A percentile compares a stretch with the other conserved stretches of the same genome.
Evolutionary conservation across 2,113 vertebrate genomes (phyloP).

Genomic region (Gobio gobio): DNA sequence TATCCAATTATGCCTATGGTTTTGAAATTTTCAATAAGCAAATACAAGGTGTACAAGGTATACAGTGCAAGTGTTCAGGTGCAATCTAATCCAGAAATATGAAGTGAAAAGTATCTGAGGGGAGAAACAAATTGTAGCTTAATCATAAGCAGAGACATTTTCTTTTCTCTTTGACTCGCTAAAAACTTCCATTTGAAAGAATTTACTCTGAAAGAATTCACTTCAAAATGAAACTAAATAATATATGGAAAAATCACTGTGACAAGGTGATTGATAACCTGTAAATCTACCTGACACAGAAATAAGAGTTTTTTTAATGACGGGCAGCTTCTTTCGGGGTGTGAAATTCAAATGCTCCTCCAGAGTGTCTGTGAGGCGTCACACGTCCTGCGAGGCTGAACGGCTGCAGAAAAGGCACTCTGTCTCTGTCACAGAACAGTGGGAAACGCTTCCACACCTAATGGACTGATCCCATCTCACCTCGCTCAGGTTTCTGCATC

Average conservation of each 20-base stretch:
- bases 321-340: conserved; percentile 89
- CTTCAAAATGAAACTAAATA: conserved; percentile 62
- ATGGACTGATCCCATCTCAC: background rate
- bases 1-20: too few species aligned
- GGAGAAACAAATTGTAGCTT: conserved; percentile 62
- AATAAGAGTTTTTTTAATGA: too few species aligned
- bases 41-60: background rate
- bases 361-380: conserved; percentile 88
- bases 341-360: conserved; percentile 94
- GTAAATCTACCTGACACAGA: conserved; percentile 93
- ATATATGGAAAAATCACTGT: conserved; percentile 79
- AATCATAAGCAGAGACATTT: conserved; percentile 77
- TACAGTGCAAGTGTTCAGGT: background rate
- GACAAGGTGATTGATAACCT: conserved; percentile 96
- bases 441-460: conserved; percentile 90
- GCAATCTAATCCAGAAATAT: background rate
- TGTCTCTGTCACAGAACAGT: conserved; percentile 92
- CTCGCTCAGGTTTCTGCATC: conserved; percentile 14
- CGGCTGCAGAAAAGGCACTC: conserved; percentile 89
- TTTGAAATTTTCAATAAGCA: background rate
- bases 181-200: conserved; percentile 90
- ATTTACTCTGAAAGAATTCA: conserved; percentile 83
- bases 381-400: conserved; percentile 84
- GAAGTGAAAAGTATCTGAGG: background rate
- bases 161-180: conserved; percentile 66